A percentile compares a stretch with the other conserved stretches of the same genome.
These are phyloP conservation scores for Thalpophila matura DNA, from an alignment of 2,888 invertebrate genomes.

Conservation along the genomic window DNA sequence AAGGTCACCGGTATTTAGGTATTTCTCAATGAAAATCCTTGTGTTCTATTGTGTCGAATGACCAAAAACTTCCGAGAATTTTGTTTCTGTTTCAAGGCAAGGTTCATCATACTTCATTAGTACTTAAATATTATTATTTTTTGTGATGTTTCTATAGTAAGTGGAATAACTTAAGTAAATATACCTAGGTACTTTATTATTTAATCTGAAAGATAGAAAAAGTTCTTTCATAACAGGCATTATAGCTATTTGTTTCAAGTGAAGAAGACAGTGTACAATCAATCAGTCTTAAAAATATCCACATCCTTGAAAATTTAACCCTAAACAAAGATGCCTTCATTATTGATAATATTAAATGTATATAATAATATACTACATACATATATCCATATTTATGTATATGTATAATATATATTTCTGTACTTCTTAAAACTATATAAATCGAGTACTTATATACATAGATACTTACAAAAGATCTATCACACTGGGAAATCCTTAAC, in stretches of 20 bases:
- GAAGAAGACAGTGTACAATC: slow-evolving; percentile 46
- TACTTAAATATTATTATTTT: slow-evolving; percentile 1
- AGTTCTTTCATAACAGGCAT: not conserved
- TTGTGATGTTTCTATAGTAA: slow-evolving; percentile 14
- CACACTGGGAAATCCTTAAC: slow-evolving; percentile 59
- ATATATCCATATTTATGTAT: no score
- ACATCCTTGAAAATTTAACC: slow-evolving; percentile 42
- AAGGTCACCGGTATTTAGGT: slow-evolving; percentile 22
- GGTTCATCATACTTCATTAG: not conserved
- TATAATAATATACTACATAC: slow-evolving; percentile 1
- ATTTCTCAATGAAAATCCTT: slow-evolving; percentile 41
- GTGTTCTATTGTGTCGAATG: slow-evolving; percentile 5
- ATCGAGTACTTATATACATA: slow-evolving; percentile 20
- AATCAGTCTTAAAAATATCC: slow-evolving; percentile 68
- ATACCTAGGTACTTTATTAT: no score
- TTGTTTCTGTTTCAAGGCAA: slow-evolving; percentile 3
- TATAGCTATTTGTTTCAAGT: slow-evolving; percentile 14
- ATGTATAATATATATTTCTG: no score
- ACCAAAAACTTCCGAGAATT: slow-evolving; percentile 10
- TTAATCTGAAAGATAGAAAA: no score
- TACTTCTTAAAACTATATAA: slow-evolving; percentile 11
- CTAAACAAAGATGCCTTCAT: slow-evolving; percentile 4
- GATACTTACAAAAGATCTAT: slow-evolving; percentile 41
- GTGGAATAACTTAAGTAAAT: not conserved
- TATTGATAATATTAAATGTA: not conserved